Percentiles rank a stretch among this genome's conserved stretches.
Evolutionary conservation across 2,888 invertebrate species (phyloP).

Genomic region (Drosophila borealis): DNA sequence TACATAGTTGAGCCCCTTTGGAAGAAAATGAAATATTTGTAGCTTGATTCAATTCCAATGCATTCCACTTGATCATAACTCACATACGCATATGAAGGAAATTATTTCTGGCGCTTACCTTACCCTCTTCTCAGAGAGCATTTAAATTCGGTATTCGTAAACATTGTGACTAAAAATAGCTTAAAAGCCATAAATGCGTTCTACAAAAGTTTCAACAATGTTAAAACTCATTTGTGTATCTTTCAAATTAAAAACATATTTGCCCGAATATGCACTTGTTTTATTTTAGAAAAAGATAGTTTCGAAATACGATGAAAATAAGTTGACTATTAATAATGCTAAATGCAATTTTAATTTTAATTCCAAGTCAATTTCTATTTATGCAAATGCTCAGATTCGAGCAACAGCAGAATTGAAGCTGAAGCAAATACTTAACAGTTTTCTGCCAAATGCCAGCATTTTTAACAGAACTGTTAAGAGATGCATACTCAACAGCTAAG

Average conservation of each 20-base stretch:
- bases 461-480: no score
- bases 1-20: constrained; percentile 2
- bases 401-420: no score
- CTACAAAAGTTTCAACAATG: constrained; percentile 7
- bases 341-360: no score
- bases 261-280: background rate
- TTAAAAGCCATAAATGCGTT: constrained; percentile 7
- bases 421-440: no score
- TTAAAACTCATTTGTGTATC: constrained; percentile 8
- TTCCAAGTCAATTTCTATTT: no score
- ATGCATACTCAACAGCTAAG: no score
- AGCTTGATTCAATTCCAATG: constrained; percentile 6
- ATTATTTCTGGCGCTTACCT: background rate
- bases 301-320: background rate
- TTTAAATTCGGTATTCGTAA: background rate
- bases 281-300: background rate
- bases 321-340: background rate
- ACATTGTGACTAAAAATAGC: constrained; percentile 13
- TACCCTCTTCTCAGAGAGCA: constrained; percentile 2
- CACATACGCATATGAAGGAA: no score
- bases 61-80: background rate
- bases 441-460: no score
- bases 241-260: background rate
- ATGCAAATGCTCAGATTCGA: no score
- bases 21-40: constrained; percentile 3